These are phyloP conservation scores for Tetragonisca angustula DNA, from an alignment of 2,888 invertebrate species.

Conservation along the genomic window DNA sequence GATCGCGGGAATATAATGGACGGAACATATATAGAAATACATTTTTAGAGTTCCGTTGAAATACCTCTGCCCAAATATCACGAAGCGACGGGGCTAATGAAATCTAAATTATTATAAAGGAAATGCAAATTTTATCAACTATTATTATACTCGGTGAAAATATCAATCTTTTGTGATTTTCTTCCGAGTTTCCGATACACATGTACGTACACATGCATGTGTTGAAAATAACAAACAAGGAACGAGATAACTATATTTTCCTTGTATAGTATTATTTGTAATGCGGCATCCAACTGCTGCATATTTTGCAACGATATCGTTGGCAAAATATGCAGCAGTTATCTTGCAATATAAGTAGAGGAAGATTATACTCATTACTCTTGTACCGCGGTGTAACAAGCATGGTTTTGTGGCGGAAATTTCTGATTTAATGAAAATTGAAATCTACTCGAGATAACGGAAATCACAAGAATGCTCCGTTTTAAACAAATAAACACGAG, in stretches of 20 bases:
- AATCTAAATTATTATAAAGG: background rate
- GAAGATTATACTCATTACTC: background rate
- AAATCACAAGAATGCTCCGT: background rate
- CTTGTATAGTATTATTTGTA: background rate
- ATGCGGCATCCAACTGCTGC: too few species aligned
- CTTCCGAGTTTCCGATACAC: too few species aligned
- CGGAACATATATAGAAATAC: background rate
- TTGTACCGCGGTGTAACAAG: constrained; percentile 1
- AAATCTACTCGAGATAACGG: background rate
- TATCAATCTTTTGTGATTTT: background rate
- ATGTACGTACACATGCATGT: background rate
- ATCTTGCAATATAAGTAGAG: constrained; percentile 10
- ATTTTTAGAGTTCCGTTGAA: background rate
- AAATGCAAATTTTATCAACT: background rate
- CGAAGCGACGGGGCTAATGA: background rate
- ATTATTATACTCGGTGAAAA: background rate
- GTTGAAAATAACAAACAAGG: background rate
- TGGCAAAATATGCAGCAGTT: background rate
- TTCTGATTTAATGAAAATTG: background rate
- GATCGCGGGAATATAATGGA: background rate
- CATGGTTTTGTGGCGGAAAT: background rate
- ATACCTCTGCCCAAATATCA: background rate
- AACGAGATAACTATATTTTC: background rate
- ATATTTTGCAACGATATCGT: too few species aligned
- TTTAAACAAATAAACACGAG: background rate